Evolutionary conservation across 37 sponge, comb jelly and placozoan species (phyloP).

Genomic region (Crambe crambe): DNA sequence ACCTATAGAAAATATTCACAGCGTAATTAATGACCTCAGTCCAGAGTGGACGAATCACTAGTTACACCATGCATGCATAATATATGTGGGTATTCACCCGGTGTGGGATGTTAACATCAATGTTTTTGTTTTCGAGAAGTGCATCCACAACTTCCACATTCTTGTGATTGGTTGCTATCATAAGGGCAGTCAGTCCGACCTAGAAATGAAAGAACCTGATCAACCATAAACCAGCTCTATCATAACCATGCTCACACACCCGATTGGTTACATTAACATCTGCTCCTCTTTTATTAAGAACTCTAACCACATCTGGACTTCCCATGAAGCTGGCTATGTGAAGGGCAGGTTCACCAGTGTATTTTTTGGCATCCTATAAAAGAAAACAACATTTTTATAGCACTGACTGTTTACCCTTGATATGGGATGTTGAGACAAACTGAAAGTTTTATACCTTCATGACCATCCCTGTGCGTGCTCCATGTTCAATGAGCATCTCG

Average conservation of each 20-base stretch:
- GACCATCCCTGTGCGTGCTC: not conserved
- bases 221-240: too few species aligned
- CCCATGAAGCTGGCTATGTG: constrained; percentile 11
- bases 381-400: not conserved
- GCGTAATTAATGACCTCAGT: not conserved
- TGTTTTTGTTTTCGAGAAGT: not conserved
- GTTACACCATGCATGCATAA: too few species aligned
- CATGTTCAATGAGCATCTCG: constrained; percentile 4
- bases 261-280: too few species aligned
- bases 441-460: too few species aligned
- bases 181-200: constrained; percentile 20
- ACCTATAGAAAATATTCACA: not conserved
- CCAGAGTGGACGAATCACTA: too few species aligned
- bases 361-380: not conserved
- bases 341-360: constrained; percentile 5
- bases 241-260: too few species aligned
- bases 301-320: not conserved
- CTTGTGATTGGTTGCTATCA: constrained; percentile 14
- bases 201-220: not conserved
- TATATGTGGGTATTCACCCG: not conserved
- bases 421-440: too few species aligned
- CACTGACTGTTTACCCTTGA: not conserved
- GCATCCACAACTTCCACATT: constrained; percentile 2
- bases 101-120: constrained; percentile 18
- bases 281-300: not conserved